Evolutionary conservation across 2,797 vertebrate genomes (phyloP).

Genomic region (Catostomus latipinnis): DNA sequence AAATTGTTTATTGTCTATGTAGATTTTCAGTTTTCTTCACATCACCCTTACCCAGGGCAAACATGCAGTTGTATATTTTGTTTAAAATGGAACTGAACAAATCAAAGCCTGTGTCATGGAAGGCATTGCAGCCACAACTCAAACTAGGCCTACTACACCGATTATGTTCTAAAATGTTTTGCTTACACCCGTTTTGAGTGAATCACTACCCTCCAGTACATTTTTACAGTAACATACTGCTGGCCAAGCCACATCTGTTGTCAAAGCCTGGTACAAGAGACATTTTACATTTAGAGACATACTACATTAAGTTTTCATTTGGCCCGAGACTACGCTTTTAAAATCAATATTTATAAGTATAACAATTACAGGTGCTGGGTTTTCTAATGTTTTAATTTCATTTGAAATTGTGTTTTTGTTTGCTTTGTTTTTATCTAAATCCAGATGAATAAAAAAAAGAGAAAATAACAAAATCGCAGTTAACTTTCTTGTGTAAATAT

Average conservation of each 20-base stretch:
- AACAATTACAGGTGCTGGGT: slow-evolving; percentile 33
- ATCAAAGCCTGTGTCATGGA: neutral
- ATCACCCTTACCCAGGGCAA: neutral
- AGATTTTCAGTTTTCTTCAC: neutral
- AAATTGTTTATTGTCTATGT: neutral
- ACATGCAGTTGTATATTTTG: slow-evolving; percentile 3
- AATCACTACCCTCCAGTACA: slow-evolving; percentile 36
- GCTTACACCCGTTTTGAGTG: slow-evolving; percentile 28
- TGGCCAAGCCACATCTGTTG: slow-evolving; percentile 38
- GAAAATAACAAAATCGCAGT: neutral
- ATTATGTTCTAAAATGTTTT: slow-evolving; percentile 5
- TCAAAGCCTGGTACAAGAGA: slow-evolving; percentile 33
- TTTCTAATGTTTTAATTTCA: slow-evolving; percentile 46
- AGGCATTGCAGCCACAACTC: slow-evolving; percentile 16
- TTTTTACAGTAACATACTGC: slow-evolving; percentile 32
- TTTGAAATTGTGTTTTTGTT: slow-evolving; percentile 50
- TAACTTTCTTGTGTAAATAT: neutral
- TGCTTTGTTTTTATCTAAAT: slow-evolving; percentile 48
- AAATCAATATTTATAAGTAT: slow-evolving; percentile 30
- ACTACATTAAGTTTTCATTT: slow-evolving; percentile 29
- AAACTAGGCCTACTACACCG: slow-evolving; percentile 1
- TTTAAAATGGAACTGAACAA: neutral
- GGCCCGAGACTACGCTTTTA: slow-evolving; percentile 28
- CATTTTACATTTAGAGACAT: slow-evolving; percentile 36
- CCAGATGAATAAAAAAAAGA: slow-evolving; percentile 56